Percentiles rank a stretch among this genome's conserved stretches.
phyloP scores from a whole-genome alignment of 2,888 invertebrate species.

The Asteroscopus sphinx region DNA sequence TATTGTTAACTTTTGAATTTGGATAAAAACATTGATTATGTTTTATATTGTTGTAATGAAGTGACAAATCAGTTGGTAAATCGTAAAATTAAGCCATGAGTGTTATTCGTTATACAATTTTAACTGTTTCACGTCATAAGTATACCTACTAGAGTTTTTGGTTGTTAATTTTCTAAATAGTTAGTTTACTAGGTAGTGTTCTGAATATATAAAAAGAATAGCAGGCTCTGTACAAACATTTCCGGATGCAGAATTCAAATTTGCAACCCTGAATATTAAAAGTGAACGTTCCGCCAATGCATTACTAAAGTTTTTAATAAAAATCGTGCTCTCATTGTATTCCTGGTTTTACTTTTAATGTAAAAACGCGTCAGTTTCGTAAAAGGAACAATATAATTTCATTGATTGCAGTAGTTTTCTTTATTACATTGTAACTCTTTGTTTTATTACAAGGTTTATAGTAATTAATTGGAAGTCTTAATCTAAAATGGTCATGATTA shows the following conservation, averaged over 20 bases:
- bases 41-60: no score
- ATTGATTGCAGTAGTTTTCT: constrained; percentile 9
- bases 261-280: no score
- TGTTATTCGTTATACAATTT: background rate
- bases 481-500: constrained; percentile 34
- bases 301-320: background rate
- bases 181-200: no score
- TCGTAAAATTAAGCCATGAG: background rate
- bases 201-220: no score
- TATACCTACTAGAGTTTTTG: no score
- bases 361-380: constrained; percentile 10
- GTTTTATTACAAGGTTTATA: constrained; percentile 16
- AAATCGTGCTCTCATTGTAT: constrained; percentile 23
- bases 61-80: no score
- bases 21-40: background rate
- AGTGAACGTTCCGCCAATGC: background rate
- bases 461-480: constrained; percentile 17
- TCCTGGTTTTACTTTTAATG: constrained; percentile 31
- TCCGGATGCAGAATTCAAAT: background rate
- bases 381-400: constrained; percentile 15
- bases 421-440: constrained; percentile 16
- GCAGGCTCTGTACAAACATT: no score
- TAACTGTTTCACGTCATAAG: no score
- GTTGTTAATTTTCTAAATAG: no score
- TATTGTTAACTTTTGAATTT: constrained; percentile 9